A percentile compares a stretch with the other conserved stretches of the same genome.
Evolutionary conservation across 2,113 vertebrate genomes (phyloP).

Genomic region (Muntiacus reevesi): DNA sequence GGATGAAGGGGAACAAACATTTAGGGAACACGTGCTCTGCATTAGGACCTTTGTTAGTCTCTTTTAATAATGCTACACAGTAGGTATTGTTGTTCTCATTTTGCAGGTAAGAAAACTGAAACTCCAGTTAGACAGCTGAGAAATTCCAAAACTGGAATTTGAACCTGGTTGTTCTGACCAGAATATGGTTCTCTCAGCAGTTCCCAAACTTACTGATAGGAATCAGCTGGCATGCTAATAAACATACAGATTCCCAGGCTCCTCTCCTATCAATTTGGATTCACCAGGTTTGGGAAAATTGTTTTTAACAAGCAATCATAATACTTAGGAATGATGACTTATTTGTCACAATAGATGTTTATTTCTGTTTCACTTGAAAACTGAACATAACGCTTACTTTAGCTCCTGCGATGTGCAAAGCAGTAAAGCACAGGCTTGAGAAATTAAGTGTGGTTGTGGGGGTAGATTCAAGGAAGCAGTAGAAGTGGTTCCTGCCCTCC

Average conservation of each 20-base stretch:
- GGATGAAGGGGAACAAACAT: not conserved
- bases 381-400: not conserved
- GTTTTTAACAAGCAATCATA: not conserved
- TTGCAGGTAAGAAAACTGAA: slow-evolving; percentile 33
- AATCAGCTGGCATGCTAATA: not conserved
- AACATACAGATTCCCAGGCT: not conserved
- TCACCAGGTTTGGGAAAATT: not conserved
- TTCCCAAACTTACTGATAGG: not conserved
- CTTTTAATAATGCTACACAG: slow-evolving; percentile 6
- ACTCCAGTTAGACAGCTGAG: not conserved
- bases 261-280: not conserved
- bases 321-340: not conserved
- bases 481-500: not conserved
- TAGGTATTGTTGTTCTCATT: not conserved
- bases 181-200: not conserved
- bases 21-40: not conserved
- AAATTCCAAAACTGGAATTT: slow-evolving; percentile 22
- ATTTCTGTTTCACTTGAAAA: not conserved
- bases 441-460: not conserved
- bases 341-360: not conserved
- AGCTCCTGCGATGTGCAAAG: not conserved
- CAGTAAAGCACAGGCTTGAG: not conserved
- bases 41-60: not conserved
- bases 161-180: not conserved
- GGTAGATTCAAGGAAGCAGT: not conserved